Base-by-base conservation (phyloP, 2,888 invertebrate species). In the Lamellibrachia columna region DNA sequence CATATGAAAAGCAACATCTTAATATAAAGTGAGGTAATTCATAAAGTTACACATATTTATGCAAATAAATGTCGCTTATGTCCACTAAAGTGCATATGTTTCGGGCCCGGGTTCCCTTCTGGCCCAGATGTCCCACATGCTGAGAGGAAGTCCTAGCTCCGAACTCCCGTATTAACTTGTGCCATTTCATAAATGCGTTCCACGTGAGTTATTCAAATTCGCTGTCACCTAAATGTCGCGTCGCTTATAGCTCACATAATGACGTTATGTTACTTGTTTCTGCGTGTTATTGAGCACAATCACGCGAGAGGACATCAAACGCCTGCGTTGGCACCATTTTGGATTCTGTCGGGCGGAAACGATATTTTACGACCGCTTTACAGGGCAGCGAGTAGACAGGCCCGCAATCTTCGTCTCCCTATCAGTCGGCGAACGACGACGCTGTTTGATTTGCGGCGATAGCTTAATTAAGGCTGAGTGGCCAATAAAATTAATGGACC, bases 381-480 rank as follows among this genome's bases (percentile, higher is more conserved):
- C 75, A 75, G 15, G 75, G 22, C 75, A 11, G 75, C 22, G 75
- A 11, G 22, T 75, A 75, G 15, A 75, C 15, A 1, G 75, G 2
- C 22, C 15, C 15, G 75, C 75, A 75, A 75, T 11, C 75, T n/a
- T 75, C 3, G 75, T 6, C 15, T 75, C 75, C 75, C 15, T 75
- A 75, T 75, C 75, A 75, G 75, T 75, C 75, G 75, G 75, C 75
- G n/a, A 75, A 75, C 75, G 75, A 75, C 75, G 15, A 75, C 22
- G 75, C 22, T 75, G 75, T 75, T 75, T 75, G 75, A 75, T 75
- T 75, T 75, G 75, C 75, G 75, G 22, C 75, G 75, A 75, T 75
- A 75, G 75, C 75, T 75, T 75, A 75, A 75, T 75, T 75, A 75
- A 75, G 75, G 75, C 75, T 75, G 75, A 75, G 75, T 75, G 75